Percentiles rank a stretch among this genome's conserved stretches.
phyloP scores from a whole-genome alignment of 2,113 vertebrate species.

The Urocolius indicus region DNA sequence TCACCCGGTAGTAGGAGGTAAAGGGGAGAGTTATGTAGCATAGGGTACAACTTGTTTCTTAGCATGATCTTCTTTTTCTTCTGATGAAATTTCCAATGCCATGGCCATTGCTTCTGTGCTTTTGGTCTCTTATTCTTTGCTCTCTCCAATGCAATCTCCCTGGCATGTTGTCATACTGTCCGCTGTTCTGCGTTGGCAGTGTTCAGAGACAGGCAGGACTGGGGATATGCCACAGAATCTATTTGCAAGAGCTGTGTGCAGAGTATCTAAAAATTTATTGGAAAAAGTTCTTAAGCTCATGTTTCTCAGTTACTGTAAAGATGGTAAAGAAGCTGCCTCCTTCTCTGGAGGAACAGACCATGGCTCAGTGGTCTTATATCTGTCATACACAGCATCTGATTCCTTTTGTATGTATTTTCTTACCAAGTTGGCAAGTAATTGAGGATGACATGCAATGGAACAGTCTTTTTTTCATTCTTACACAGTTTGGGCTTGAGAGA shows the following conservation, averaged over 20 bases:
- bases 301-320: background rate
- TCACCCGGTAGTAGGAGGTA: rapidly evolving
- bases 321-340: background rate
- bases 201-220: background rate
- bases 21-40: background rate
- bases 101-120: background rate
- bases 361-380: background rate
- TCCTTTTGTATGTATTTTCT: background rate
- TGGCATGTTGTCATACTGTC: background rate
- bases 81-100: background rate
- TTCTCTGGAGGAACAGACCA: background rate
- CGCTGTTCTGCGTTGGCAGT: background rate
- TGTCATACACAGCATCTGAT: too few species aligned
- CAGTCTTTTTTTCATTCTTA: background rate
- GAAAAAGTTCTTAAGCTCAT: background rate
- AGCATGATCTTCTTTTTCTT: background rate
- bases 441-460: background rate
- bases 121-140: background rate
- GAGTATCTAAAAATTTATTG: background rate
- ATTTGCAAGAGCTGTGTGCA: too few species aligned
- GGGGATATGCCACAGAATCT: too few species aligned
- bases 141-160: too few species aligned
- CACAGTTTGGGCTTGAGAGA: background rate
- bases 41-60: background rate
- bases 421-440: background rate